Conservation (phyloP, 2,113 vertebrate species). For the Perognathus longimembris region DNA sequence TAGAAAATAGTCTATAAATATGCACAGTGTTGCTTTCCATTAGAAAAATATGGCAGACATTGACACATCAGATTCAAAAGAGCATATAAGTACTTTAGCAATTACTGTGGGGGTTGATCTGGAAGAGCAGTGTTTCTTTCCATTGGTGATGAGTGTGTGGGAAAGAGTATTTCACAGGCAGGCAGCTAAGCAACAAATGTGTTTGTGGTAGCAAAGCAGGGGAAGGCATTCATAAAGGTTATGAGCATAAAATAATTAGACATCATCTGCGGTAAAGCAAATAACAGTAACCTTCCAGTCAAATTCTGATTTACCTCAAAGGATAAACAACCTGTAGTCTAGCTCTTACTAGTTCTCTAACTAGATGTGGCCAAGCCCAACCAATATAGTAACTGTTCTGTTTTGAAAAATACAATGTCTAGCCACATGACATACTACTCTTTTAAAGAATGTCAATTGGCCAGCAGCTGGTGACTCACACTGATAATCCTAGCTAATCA, state of each 20-base stretch:
- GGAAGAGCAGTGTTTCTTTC: conserved; percentile 50
- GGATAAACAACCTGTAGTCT: neutral
- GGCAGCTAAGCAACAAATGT: conserved; percentile 49
- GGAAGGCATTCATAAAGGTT: conserved; percentile 11
- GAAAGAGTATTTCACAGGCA: conserved; percentile 41
- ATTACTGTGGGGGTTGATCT: conserved; percentile 53
- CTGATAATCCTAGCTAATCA: too few species aligned
- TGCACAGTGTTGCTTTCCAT: conserved; percentile 44
- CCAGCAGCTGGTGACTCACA: too few species aligned
- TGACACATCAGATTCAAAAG: conserved; percentile 46
- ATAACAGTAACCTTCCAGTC: neutral
- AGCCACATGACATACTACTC: neutral
- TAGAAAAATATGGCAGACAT: conserved; percentile 57
- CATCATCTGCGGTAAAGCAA: neutral
- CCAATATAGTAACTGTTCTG: neutral
- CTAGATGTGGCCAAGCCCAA: neutral
- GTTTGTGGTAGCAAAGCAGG: conserved; percentile 3
- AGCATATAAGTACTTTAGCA: conserved; percentile 47
- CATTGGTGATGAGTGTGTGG: conserved; percentile 1
- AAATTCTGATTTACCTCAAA: conserved; percentile 30
- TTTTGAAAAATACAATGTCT: conserved; percentile 22
- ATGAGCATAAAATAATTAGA: neutral
- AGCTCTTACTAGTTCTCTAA: neutral
- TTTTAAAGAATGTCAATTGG: neutral
- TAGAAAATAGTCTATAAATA: conserved; percentile 58